Evolutionary conservation across 2,888 invertebrate genomes (phyloP), one percentile per base, ranked within the genome.

Genomic region (Archips crataeganus): DNA sequence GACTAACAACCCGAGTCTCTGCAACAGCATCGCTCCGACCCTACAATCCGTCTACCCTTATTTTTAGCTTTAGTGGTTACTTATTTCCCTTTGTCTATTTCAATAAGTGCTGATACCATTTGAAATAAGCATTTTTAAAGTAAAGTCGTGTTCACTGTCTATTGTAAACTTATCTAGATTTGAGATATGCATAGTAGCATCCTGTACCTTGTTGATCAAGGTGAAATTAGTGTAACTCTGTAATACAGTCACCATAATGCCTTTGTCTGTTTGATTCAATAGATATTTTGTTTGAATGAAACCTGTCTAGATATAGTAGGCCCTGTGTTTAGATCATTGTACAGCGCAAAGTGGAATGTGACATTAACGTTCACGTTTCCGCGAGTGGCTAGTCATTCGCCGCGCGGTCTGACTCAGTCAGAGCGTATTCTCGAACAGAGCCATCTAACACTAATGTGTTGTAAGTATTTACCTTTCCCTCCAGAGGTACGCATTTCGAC

Each of bases 1-100:
- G 11, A 70, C 74, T 70, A 61, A 69, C 60, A 68, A 68, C 74
- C 65, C 15, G 49, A 72, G 32, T 54, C 65, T 65, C 65, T 65
- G 63, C 59, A 65, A 71, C 47, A 64, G 73, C 73, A 74, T 84
- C 83, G 81, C 80, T 87, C 91, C 90, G 75, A 84, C 86, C 90
- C 87, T 79, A 79, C 79, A 78, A 83, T 90, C 92, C 90, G 78
- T 87, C 90, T 90, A 87, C 91, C 93, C 84, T 89, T 90, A 91
- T 88, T 90, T 90, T 92, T 94, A 94, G 94, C 93, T 93, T 92
- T 94, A 94, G 92, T 92, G 90, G 89, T 84, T 89, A 89, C 88
- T 73, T 73, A 60, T 66, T 68, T 13, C 89, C 87, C 89, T 84
- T 84, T 88, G 86, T 87, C 82, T 90, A 88, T 88, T 74, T 82